Evolutionary conservation across 2,797 vertebrate species (phyloP).

Genomic region (Mormyrus proboscirostris): DNA sequence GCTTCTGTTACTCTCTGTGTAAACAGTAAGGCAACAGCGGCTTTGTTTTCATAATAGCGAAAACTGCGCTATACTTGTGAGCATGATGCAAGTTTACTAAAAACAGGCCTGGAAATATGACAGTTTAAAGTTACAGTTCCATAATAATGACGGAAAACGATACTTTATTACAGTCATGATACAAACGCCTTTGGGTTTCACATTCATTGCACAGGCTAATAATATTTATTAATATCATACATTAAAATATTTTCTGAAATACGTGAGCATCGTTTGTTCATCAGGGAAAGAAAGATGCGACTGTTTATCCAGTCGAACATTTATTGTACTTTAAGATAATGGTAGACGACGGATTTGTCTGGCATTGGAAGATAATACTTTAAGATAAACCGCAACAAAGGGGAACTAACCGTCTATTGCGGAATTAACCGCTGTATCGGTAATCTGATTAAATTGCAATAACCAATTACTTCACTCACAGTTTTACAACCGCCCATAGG

Average conservation of each 20-base stretch:
- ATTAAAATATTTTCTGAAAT: background rate
- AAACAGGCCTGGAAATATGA: background rate
- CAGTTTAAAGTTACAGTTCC: background rate
- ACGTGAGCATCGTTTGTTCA: background rate
- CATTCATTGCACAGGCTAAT: background rate
- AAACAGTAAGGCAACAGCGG: background rate
- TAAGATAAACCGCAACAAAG: background rate
- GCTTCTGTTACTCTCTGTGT: background rate
- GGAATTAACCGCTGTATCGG: background rate
- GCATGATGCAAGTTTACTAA: background rate
- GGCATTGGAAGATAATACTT: conserved; percentile 6
- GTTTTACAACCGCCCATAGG: background rate
- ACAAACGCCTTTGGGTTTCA: background rate
- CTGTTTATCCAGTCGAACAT: background rate
- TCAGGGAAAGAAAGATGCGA: background rate
- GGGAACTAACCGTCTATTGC: background rate
- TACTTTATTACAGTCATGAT: background rate
- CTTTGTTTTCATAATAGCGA: background rate
- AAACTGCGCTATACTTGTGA: background rate
- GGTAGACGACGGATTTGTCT: background rate
- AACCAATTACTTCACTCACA: background rate
- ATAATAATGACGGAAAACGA: background rate
- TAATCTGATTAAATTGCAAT: background rate
- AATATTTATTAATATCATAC: background rate
- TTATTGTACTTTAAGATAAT: background rate